phyloP scores from a whole-genome alignment of 1,140 invertebrate genomes.

The Bombus vancouverensis region DNA sequence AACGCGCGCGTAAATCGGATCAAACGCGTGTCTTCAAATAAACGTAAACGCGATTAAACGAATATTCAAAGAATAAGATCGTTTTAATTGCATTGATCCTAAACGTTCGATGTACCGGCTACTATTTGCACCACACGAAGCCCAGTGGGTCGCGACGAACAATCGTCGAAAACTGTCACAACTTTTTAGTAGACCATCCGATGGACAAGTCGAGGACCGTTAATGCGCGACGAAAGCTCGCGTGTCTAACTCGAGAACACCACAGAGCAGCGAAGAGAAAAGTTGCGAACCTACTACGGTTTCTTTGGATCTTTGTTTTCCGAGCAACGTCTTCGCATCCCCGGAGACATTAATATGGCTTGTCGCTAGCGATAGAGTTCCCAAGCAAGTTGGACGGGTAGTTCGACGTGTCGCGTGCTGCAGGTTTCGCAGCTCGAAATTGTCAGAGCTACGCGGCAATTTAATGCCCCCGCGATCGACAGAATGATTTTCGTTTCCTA shows the following conservation, averaged over 20 bases:
- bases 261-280: background rate
- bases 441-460: constrained; percentile 1
- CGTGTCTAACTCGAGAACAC: background rate
- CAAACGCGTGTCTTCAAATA: too few species aligned
- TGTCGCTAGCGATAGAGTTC: constrained; percentile 29
- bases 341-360: constrained; percentile 23
- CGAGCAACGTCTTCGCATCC: background rate
- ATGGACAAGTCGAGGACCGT: background rate
- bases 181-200: background rate
- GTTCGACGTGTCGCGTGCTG: background rate
- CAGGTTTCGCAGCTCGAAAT: background rate
- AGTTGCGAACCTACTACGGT: constrained; percentile 4
- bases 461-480: background rate
- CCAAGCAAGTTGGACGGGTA: background rate
- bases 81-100: too few species aligned
- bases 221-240: background rate
- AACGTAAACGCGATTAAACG: too few species aligned
- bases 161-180: too few species aligned
- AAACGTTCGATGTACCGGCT: too few species aligned
- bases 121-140: fast-evolving
- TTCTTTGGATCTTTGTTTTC: constrained; percentile 18
- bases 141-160: too few species aligned
- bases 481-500: background rate
- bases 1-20: too few species aligned
- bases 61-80: too few species aligned